Evolutionary conservation across 2,113 vertebrate species (phyloP).

Genomic region (Hippocampus barbouri): DNA sequence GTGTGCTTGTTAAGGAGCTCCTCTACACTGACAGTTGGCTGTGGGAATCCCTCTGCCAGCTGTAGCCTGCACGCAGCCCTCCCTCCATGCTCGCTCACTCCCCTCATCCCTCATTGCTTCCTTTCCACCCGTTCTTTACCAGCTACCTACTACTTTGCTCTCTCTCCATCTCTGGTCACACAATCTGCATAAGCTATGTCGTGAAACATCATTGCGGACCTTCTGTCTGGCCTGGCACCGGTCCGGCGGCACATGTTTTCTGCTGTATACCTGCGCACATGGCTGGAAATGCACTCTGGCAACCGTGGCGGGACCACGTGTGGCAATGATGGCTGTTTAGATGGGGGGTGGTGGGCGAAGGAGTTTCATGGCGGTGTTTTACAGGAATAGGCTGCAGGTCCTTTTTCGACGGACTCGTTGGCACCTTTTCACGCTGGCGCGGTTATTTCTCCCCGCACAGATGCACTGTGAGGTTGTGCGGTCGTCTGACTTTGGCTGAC

Average conservation of each 20-base stretch:
- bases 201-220: conserved; percentile 72
- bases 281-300: conserved; percentile 66
- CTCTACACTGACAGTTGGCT: conserved; percentile 76
- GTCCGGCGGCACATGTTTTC: conserved; percentile 70
- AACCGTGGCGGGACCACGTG: conserved; percentile 45
- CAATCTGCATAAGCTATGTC: conserved; percentile 73
- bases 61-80: conserved; percentile 61
- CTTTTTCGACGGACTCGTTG: neutral
- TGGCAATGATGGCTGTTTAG: conserved; percentile 49
- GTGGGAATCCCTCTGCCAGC: conserved; percentile 77
- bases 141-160: conserved; percentile 12
- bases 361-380: neutral
- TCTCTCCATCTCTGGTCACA: conserved; percentile 56
- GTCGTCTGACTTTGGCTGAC: conserved; percentile 61
- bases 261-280: conserved; percentile 70
- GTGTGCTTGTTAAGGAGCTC: conserved; percentile 81
- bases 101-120: conserved; percentile 37
- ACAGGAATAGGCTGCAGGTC: neutral
- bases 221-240: conserved; percentile 68
- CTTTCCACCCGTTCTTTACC: conserved; percentile 17
- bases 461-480: conserved; percentile 42
- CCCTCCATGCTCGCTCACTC: conserved; percentile 43
- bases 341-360: neutral
- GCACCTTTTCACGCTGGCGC: neutral
- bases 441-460: conserved; percentile 5